phyloP scores from a whole-genome alignment of 2,888 invertebrate species.

The Drosophila emarginata region DNA sequence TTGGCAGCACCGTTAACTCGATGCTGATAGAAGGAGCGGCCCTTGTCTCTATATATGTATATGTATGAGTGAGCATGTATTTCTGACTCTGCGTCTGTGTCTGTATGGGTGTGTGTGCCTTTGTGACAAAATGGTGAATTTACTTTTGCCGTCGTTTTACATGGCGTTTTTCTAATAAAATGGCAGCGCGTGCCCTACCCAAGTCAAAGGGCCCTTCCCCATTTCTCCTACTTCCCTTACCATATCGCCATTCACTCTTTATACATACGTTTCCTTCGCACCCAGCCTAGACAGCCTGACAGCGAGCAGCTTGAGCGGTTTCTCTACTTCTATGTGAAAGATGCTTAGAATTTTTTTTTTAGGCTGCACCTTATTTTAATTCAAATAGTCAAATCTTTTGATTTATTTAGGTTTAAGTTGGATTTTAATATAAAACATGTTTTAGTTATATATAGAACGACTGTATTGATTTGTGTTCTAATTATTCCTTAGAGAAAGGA shows the following conservation, averaged over 20 bases:
- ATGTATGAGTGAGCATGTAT: no score
- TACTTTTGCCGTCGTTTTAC: constrained; percentile 56
- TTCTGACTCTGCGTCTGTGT: constrained; percentile 13
- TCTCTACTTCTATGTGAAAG: neutral
- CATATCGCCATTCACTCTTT: neutral
- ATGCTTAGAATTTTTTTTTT: neutral
- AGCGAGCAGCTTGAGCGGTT: neutral
- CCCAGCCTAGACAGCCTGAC: constrained; percentile 7
- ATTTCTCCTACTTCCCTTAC: neutral
- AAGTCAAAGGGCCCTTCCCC: constrained; percentile 17
- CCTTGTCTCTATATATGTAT: neutral
- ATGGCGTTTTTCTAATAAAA: constrained; percentile 76
- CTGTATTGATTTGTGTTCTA: no score
- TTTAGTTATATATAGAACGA: no score
- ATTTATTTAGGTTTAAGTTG: neutral
- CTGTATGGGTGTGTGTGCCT: constrained; percentile 12
- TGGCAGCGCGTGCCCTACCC: constrained; percentile 66
- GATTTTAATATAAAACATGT: no score
- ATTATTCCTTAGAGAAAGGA: no score
- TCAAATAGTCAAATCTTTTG: neutral
- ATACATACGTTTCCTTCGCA: neutral
- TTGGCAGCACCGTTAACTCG: constrained; percentile 49
- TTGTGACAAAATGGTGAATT: constrained; percentile 75
- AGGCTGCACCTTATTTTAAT: neutral
- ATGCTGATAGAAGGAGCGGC: constrained; percentile 42